Evolutionary conservation across 1,140 invertebrate genomes (phyloP).

Genomic region (Theocolax elegans): DNA sequence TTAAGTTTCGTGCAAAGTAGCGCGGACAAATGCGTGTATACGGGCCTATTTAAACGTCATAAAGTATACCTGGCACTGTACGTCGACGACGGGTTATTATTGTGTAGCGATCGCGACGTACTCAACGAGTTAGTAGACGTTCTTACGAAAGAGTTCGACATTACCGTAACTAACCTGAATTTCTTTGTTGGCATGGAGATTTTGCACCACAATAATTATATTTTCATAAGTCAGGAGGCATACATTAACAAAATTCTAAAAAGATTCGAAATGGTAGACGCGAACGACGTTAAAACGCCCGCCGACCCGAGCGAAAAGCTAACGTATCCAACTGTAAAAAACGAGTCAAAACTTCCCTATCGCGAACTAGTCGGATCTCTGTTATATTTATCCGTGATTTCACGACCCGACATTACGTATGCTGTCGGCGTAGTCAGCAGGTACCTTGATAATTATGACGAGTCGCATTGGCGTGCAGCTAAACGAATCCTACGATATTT

Average conservation of each 20-base stretch:
- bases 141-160: constrained; percentile 32
- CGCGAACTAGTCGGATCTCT: constrained; percentile 59
- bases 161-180: constrained; percentile 28
- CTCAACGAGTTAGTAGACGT: constrained; percentile 9
- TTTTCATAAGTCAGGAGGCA: constrained; percentile 41
- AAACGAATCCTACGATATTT: too few species aligned
- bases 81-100: constrained; percentile 35
- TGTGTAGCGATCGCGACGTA: constrained; percentile 2
- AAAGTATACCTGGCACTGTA: too few species aligned
- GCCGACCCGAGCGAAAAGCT: constrained; percentile 19
- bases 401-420: constrained; percentile 61
- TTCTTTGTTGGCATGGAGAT: constrained; percentile 56
- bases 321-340: background rate
- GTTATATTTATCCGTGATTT: constrained; percentile 57
- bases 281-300: constrained; percentile 48
- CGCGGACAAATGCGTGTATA: constrained; percentile 38
- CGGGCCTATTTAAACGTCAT: too few species aligned
- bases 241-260: constrained; percentile 36
- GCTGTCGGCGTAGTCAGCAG: constrained; percentile 43
- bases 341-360: constrained; percentile 46
- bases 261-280: constrained; percentile 39
- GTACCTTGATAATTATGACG: constrained; percentile 31
- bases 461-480: constrained; percentile 48
- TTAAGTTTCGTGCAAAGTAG: constrained; percentile 30
- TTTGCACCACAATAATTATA: constrained; percentile 20